These are phyloP conservation scores for Karalla daura DNA, from an alignment of 2,797 vertebrate genomes.

Conservation along the genomic window DNA sequence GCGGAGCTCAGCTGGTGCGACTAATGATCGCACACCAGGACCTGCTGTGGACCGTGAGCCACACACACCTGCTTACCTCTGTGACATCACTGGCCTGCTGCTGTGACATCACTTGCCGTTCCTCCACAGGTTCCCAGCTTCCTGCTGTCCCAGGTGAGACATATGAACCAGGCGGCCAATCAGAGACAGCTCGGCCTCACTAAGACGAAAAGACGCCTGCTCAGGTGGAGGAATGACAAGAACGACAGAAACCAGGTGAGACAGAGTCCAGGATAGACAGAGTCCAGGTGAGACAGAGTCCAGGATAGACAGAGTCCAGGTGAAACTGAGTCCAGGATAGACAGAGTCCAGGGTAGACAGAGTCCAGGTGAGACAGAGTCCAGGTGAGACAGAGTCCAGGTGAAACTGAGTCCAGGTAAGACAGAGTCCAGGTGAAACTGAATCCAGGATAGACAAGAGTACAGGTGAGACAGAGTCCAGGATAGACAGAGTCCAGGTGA, in stretches of 20 bases:
- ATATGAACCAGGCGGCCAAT: slow-evolving; percentile 89
- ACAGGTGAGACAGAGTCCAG: too few species aligned
- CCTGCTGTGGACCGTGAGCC: slow-evolving; percentile 91
- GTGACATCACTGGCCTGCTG: not conserved
- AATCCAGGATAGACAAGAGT: too few species aligned
- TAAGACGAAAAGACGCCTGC: slow-evolving; percentile 85
- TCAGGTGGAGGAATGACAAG: slow-evolving; percentile 86
- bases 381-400: too few species aligned
- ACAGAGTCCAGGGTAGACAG: too few species aligned
- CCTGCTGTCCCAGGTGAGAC: slow-evolving; percentile 92
- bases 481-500: too few species aligned
- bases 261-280: not conserved
- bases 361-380: too few species aligned
- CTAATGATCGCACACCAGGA: slow-evolving; percentile 93
- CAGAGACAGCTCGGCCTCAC: slow-evolving; percentile 85
- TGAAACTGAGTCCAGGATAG: too few species aligned
- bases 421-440: too few species aligned
- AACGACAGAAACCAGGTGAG: slow-evolving; percentile 87
- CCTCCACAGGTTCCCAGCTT: slow-evolving; percentile 91
- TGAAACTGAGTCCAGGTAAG: too few species aligned
- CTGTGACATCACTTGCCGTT: slow-evolving; percentile 34
- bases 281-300: not conserved
- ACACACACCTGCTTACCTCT: not conserved
- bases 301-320: not conserved
- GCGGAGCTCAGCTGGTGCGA: slow-evolving; percentile 88